phyloP scores from a whole-genome alignment of 2,797 vertebrate species.

The Sarcoramphus papa region DNA sequence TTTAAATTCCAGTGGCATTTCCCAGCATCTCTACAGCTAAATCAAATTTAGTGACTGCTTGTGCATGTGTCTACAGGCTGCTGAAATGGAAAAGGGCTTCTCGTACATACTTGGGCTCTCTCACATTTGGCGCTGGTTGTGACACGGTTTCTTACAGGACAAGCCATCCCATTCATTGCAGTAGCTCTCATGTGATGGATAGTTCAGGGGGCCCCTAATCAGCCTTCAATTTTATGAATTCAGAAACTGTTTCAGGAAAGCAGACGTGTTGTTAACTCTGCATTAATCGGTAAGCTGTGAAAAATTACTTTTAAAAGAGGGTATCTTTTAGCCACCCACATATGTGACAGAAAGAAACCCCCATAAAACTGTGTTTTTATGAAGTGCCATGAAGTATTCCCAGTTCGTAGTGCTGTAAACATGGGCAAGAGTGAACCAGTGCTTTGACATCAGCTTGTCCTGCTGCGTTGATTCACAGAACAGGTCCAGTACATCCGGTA shows the following conservation, averaged over 20 bases:
- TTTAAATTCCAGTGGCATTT: not conserved
- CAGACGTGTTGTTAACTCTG: not conserved
- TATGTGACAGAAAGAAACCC: not conserved
- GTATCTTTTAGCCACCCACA: not conserved
- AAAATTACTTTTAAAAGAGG: not conserved
- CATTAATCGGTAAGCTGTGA: not conserved
- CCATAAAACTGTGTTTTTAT: not conserved
- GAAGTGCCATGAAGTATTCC: not conserved
- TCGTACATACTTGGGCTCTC: accelerated
- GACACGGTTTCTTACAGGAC: not conserved
- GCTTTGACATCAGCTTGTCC: not conserved
- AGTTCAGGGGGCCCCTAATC: not conserved
- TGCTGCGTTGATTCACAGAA: not conserved
- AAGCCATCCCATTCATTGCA: not conserved
- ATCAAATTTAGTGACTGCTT: not conserved
- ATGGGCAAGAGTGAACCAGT: not conserved
- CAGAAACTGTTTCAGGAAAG: not conserved
- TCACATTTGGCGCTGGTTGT: not conserved
- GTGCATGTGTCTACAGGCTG: not conserved
- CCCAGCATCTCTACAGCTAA: not conserved
- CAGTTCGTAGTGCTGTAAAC: not conserved
- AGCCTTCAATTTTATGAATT: not conserved
- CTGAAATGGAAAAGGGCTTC: not conserved
- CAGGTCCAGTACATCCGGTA: not conserved
- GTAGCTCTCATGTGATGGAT: not conserved